Base-by-base conservation (phyloP, 2,888 invertebrate genomes). In the Brachynemurus nebulosus region DNA sequence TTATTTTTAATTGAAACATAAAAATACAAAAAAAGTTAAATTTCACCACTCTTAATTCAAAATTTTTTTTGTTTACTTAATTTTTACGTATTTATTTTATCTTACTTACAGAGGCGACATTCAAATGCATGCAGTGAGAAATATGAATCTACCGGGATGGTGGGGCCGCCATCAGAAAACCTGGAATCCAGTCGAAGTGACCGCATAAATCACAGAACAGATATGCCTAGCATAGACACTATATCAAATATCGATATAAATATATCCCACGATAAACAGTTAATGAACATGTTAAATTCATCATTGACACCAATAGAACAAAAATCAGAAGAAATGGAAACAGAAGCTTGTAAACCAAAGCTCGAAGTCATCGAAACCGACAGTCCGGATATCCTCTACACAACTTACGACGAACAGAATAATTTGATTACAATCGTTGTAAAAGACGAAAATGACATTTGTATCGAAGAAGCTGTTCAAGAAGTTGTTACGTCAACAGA, bases 151-250 rank as follows among this genome's bases (percentile, higher is more conserved):
- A 62, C 69, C 76, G 59, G 79, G 80, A 56, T 88, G 88, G 86
- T 86, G 88, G 88, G 86, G 86, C 49, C 79, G 80, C 42, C 83
- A 84, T 59, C 86, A 86, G 67, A 82, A 76, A 65, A 79, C 70
- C 56, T 88, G 86, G 88, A 86, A 85, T 62, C 86, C 86, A 54
- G 70, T 83, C 59, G 71, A 76, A 54, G 67, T 71, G 60, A 59
- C 19, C 9, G 40, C 40, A 23, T 40, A 40, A 14, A 23, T 11
- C 1, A 1, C 11, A 14, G n/a, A 16, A 3, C n/a, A 12, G 17
- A 14, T 37, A 18, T 19, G 17, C 16, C 4, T 18, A 16, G 19
- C n/a, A 18, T 18, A 37, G 19, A 37, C 14, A 37, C n/a, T 2
- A 37, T n/a, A 18, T n/a, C n/a, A 16, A 19, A 33, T 3, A 20